Evolutionary conservation across 2,113 vertebrate genomes (phyloP).

Genomic region (Trogon melanurus): DNA sequence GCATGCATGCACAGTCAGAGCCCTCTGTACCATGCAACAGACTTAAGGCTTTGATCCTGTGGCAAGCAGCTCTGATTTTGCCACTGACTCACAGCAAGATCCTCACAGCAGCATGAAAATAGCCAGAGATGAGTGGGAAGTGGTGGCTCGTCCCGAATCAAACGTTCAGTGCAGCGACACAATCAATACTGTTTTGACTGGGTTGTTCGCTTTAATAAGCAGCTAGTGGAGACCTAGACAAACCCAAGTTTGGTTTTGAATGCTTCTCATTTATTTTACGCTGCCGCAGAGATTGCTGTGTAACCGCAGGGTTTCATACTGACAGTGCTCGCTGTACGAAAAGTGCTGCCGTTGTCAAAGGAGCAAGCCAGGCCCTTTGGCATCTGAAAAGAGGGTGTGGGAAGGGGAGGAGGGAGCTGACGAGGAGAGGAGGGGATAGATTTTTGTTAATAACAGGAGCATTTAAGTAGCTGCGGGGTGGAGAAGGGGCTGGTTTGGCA

Average conservation of each 20-base stretch:
- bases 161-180: not conserved
- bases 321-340: not conserved
- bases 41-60: slow-evolving; percentile 33
- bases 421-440: not conserved
- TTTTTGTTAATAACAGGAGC: slow-evolving; percentile 15
- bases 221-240: slow-evolving; percentile 47
- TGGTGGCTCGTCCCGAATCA: not conserved
- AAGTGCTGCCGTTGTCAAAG: slow-evolving; percentile 50
- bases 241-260: slow-evolving; percentile 36
- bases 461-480: slow-evolving; percentile 21
- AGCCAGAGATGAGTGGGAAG: slow-evolving; percentile 5
- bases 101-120: not conserved
- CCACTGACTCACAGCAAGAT: not conserved
- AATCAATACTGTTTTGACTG: slow-evolving; percentile 65
- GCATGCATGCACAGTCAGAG: not conserved
- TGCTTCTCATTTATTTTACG: slow-evolving; percentile 56
- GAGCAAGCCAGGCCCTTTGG: slow-evolving; percentile 39
- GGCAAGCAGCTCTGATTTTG: slow-evolving; percentile 54
- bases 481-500: slow-evolving; percentile 19
- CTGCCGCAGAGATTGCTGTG: slow-evolving; percentile 27
- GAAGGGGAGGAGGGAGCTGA: not conserved
- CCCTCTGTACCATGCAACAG: not conserved
- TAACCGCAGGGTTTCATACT: slow-evolving; percentile 51
- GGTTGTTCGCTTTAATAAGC: slow-evolving; percentile 30
- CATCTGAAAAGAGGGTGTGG: slow-evolving; percentile 39